Percentiles rank a stretch among this genome's conserved stretches.
Conservation (phyloP, 2,113 vertebrate genomes). For the Lagopus muta region DNA sequence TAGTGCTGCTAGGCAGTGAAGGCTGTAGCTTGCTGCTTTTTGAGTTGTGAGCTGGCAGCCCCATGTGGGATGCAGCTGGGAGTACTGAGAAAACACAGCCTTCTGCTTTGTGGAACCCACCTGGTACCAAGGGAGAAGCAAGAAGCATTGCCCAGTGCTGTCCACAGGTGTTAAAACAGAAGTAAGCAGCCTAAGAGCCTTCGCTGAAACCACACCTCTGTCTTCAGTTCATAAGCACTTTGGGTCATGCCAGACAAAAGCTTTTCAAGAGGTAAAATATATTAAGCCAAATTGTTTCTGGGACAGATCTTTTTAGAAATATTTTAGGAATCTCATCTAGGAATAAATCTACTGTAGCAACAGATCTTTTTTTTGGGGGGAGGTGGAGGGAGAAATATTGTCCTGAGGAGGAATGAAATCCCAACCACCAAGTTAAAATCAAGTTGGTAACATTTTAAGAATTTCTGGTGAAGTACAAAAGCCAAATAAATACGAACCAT, state of each 20-base stretch:
- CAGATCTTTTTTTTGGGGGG: fast-evolving
- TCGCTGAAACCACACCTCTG: background rate
- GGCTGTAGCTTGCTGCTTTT: background rate
- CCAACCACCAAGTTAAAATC: background rate
- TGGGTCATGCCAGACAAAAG: background rate
- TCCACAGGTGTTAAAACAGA: background rate
- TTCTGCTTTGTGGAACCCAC: background rate
- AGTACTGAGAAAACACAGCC: background rate
- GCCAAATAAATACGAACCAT: background rate
- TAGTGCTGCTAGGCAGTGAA: background rate
- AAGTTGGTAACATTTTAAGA: background rate
- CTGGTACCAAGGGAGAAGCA: background rate
- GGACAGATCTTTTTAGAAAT: background rate
- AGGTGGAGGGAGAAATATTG: background rate
- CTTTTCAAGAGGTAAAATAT: background rate
- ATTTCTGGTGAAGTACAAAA: background rate
- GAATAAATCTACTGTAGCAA: background rate
- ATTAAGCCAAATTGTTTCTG: background rate
- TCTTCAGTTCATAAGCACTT: background rate
- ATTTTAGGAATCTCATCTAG: background rate
- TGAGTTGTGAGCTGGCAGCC: background rate
- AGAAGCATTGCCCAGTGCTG: background rate
- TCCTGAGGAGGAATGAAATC: background rate
- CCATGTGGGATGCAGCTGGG: background rate
- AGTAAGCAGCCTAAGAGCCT: background rate